These are phyloP conservation scores for Polypedilum pembai DNA, from an alignment of 1,140 invertebrate species.

Conservation along the genomic window DNA sequence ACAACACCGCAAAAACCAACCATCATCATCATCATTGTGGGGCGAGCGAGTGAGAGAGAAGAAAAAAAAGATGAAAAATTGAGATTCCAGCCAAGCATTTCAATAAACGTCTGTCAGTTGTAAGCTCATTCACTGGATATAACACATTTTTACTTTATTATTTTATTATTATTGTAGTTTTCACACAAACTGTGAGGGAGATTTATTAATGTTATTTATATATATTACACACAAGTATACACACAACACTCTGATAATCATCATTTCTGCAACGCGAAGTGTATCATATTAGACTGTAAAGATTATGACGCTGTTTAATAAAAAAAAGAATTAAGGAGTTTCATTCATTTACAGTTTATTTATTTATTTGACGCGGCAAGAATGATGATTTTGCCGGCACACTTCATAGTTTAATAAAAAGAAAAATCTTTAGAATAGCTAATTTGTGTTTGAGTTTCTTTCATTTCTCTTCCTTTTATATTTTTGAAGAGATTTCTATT, in stretches of 20 bases:
- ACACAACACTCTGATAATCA: too few relatives aligned
- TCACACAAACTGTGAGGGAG: not conserved
- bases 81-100: not conserved
- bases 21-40: not conserved
- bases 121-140: not conserved
- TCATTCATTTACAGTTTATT: not conserved
- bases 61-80: not conserved
- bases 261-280: not conserved
- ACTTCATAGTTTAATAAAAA: conserved; percentile 1
- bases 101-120: not conserved
- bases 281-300: too few relatives aligned
- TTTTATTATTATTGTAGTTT: conserved; percentile 7
- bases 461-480: too few relatives aligned
- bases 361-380: too few relatives aligned
- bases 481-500: too few relatives aligned
- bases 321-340: not conserved
- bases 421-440: not conserved
- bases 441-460: too few relatives aligned
- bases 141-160: not conserved
- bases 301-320: not conserved
- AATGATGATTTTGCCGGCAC: not conserved
- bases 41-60: not conserved
- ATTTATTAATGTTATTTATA: not conserved
- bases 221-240: not conserved
- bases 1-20: conserved; percentile 10